Evolutionary conservation across 2,797 vertebrate genomes (phyloP).

Genomic region (Champsocephalus esox): DNA sequence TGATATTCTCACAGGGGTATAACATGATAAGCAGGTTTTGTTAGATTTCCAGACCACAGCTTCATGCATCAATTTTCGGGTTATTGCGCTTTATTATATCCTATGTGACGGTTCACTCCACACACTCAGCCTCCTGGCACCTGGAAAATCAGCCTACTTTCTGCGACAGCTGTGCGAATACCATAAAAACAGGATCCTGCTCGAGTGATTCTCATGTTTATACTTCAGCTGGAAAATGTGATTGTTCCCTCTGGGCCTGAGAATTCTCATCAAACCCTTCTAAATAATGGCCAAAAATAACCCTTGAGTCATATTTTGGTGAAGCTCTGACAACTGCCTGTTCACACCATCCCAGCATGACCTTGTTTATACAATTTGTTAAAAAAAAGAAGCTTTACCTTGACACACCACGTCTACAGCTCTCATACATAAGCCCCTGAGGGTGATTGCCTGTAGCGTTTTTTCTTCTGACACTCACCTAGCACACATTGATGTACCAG

Average conservation of each 20-base stretch:
- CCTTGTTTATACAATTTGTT: constrained; percentile 30
- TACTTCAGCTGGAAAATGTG: background rate
- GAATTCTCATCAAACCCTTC: constrained; percentile 12
- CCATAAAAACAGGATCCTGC: background rate
- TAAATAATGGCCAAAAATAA: constrained; percentile 21
- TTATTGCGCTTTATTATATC: background rate
- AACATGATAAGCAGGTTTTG: constrained; percentile 12
- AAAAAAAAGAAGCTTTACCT: background rate
- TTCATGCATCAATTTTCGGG: background rate
- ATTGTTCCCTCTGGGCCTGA: background rate
- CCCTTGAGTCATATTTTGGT: background rate
- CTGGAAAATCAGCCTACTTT: constrained; percentile 1
- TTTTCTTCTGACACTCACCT: constrained; percentile 13
- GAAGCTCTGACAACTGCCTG: background rate
- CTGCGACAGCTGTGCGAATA: constrained; percentile 1
- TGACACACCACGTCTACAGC: background rate
- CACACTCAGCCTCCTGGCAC: background rate
- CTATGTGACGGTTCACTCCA: background rate
- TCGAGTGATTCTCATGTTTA: constrained; percentile 13
- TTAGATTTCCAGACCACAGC: constrained; percentile 22
- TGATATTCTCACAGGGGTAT: constrained; percentile 16
- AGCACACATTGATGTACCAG: constrained; percentile 3
- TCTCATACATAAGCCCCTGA: background rate
- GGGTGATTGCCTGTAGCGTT: constrained; percentile 18
- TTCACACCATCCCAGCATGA: background rate